These are phyloP conservation scores for Zaprionus bogoriensis DNA, from an alignment of 2,888 invertebrate genomes.

Conservation along the genomic window DNA sequence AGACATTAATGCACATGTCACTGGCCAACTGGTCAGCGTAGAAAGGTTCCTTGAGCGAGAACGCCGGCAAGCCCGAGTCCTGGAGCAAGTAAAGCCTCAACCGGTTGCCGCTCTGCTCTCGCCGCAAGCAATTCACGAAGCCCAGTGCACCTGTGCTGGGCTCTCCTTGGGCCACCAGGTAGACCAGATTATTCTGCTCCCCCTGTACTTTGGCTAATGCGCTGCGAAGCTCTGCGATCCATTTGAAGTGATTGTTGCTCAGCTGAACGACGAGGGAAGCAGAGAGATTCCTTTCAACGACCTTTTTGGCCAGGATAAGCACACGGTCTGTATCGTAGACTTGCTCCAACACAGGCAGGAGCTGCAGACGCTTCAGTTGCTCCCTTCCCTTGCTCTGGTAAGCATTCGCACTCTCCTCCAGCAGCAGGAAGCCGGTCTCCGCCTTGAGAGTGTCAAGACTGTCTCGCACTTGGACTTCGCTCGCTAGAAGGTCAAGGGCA, in stretches of 20 bases:
- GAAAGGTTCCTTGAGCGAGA: conserved; percentile 84
- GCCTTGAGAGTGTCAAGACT: conserved; percentile 86
- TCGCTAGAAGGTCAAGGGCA: conserved; percentile 86
- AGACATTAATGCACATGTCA: conserved; percentile 93
- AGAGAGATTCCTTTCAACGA: background rate
- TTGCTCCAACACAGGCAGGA: conserved; percentile 86
- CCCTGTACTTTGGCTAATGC: conserved; percentile 86
- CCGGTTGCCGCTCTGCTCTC: conserved; percentile 91
- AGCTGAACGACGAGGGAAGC: conserved; percentile 85
- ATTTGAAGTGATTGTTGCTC: conserved; percentile 88
- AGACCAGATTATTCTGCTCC: conserved; percentile 80
- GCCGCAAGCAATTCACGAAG: conserved; percentile 93
- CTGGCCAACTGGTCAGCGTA: conserved; percentile 87
- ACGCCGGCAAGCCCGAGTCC: conserved; percentile 85
- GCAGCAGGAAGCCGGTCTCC: conserved; percentile 89
- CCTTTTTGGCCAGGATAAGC: conserved; percentile 86
- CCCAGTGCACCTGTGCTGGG: conserved; percentile 91
- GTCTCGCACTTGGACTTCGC: conserved; percentile 84
- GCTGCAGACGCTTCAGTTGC: conserved; percentile 81
- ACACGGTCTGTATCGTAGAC: conserved; percentile 86
- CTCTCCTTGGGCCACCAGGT: conserved; percentile 88
- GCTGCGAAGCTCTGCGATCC: conserved; percentile 91
- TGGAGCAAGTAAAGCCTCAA: conserved; percentile 89
- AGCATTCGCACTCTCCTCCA: conserved; percentile 86
- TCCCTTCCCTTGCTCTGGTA: conserved; percentile 82